Evolutionary conservation across 2,113 vertebrate species (phyloP).

Genomic region (Odocoileus hemionus): DNA sequence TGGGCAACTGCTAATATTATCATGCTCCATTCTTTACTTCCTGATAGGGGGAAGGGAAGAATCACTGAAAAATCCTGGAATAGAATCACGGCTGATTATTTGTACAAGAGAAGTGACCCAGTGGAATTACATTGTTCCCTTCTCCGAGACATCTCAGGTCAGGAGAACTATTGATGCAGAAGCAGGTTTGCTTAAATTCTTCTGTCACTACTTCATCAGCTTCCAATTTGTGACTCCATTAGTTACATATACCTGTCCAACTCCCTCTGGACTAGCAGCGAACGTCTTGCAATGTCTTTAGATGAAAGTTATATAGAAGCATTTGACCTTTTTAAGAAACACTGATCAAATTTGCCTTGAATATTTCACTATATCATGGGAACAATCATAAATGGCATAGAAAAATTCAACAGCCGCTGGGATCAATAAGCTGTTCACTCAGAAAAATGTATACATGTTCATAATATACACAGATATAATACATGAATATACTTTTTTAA

Average conservation of each 20-base stretch:
- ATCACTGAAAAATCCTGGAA: not conserved
- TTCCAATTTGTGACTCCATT: constrained; percentile 22
- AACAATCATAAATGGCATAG: constrained; percentile 72
- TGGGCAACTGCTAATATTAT: constrained; percentile 36
- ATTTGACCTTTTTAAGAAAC: constrained; percentile 64
- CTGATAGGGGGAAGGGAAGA: not conserved
- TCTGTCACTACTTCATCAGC: not conserved
- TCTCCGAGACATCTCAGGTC: not conserved
- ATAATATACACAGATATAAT: not conserved
- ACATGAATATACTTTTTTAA: constrained; percentile 47
- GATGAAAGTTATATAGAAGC: constrained; percentile 59
- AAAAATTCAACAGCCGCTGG: constrained; percentile 73
- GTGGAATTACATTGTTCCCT: not conserved
- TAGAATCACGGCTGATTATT: not conserved
- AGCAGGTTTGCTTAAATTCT: not conserved
- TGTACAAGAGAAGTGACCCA: not conserved
- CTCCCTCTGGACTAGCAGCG: constrained; percentile 14
- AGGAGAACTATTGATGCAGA: not conserved
- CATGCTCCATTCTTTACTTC: not conserved
- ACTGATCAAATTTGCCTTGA: constrained; percentile 72
- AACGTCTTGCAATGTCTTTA: constrained; percentile 45
- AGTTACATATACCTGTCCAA: constrained; percentile 1
- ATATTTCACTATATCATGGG: constrained; percentile 70
- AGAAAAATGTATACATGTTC: not conserved
- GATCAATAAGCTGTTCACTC: constrained; percentile 76